Evolutionary conservation across 2,113 vertebrate genomes (phyloP).

Genomic region (Tetraodon nigroviridis): DNA sequence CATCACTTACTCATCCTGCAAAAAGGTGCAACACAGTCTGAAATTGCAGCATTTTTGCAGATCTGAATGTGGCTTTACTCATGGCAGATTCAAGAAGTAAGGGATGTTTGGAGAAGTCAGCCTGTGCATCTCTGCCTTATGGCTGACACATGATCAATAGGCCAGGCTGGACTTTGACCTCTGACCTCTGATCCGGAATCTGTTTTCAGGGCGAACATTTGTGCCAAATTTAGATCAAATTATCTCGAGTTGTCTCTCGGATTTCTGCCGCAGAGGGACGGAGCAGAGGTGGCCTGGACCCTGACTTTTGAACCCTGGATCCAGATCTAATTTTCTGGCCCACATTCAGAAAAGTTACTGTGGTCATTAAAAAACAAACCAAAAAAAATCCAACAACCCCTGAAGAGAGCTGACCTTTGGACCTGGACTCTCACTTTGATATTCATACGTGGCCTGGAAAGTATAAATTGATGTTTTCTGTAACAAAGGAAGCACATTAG

Average conservation of each 20-base stretch:
- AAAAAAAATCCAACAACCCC: too few relatives aligned
- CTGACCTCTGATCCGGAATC: too few relatives aligned
- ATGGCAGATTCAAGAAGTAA: too few relatives aligned
- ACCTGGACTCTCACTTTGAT: not conserved
- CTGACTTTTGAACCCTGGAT: not conserved
- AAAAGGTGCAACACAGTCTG: too few relatives aligned
- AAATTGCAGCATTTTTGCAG: not conserved
- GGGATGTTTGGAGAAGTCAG: too few relatives aligned
- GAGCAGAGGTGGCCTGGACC: not conserved
- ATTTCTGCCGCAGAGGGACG: not conserved
- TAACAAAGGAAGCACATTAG: slow-evolving; percentile 6
- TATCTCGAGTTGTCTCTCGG: not conserved
- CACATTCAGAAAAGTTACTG: not conserved
- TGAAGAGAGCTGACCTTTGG: too few relatives aligned
- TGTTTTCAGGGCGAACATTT: not conserved
- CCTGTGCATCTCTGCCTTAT: not conserved
- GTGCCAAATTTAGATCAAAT: not conserved
- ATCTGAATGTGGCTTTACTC: too few relatives aligned
- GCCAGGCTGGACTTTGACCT: not conserved
- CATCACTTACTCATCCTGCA: too few relatives aligned
- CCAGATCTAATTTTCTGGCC: too few relatives aligned
- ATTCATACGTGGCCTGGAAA: not conserved
- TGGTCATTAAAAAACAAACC: not conserved
- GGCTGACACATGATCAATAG: not conserved
- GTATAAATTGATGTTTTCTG: not conserved